Percentiles rank a stretch among this genome's conserved stretches.
Evolutionary conservation across 2,113 vertebrate species (phyloP).

Genomic region (Tylochromis polylepis): DNA sequence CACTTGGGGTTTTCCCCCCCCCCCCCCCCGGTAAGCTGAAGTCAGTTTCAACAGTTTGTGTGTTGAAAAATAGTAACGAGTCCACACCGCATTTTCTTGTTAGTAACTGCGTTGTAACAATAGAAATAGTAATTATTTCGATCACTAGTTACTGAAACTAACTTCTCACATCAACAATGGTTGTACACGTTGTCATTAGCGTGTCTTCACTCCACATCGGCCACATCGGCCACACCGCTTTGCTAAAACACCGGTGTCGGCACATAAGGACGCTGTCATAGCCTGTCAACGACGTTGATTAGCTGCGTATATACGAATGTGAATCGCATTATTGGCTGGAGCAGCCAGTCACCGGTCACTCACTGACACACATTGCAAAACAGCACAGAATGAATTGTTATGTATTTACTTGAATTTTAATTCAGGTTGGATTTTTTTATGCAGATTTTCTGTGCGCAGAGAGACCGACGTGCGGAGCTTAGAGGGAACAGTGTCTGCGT

Average conservation of each 20-base stretch:
- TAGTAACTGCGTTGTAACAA: too few relatives aligned
- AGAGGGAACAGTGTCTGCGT: not conserved
- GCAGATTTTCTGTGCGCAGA: not conserved
- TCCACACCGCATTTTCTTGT: too few relatives aligned
- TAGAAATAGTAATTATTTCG: too few relatives aligned
- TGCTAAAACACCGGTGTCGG: not conserved
- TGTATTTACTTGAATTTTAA: not conserved
- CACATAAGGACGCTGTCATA: too few relatives aligned
- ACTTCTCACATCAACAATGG: fast-evolving
- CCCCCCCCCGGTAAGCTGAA: too few relatives aligned
- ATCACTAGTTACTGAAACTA: too few relatives aligned
- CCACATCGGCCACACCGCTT: not conserved
- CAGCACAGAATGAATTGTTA: not conserved
- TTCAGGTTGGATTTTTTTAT: not conserved
- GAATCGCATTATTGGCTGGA: not conserved
- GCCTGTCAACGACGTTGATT: not conserved
- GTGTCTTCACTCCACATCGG: not conserved
- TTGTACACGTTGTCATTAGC: not conserved
- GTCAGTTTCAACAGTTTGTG: too few relatives aligned
- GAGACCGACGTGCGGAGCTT: not conserved
- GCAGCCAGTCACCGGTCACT: not conserved
- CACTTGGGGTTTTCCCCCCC: too few relatives aligned
- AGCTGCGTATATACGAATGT: not conserved
- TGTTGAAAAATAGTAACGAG: too few relatives aligned
- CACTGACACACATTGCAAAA: not conserved